Percentiles rank a stretch among this genome's conserved stretches.
Conservation (phyloP, 2,888 invertebrate species). For the Volucella bombylans region DNA sequence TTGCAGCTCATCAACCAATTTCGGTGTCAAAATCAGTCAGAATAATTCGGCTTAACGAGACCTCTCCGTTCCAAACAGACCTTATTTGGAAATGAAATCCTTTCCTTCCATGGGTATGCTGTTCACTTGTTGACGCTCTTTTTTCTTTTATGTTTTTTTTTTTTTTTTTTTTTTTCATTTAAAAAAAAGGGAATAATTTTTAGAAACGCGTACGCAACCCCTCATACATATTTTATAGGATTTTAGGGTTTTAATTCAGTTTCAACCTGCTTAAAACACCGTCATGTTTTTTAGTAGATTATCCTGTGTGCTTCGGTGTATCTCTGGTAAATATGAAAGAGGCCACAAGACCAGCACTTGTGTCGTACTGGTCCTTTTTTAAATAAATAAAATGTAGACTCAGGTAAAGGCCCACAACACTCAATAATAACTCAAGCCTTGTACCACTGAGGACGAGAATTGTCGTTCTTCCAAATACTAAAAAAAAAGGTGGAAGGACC, state of each 20-base stretch:
- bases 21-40: too few species aligned
- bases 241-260: slow-evolving; percentile 5
- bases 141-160: not conserved
- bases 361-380: not conserved
- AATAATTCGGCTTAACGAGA: too few species aligned
- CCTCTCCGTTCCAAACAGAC: not conserved
- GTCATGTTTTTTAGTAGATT: slow-evolving; percentile 15
- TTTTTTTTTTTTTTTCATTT: too few species aligned
- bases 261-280: not conserved
- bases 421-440: slow-evolving; percentile 31
- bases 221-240: slow-evolving; percentile 21
- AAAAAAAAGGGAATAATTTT: slow-evolving; percentile 4
- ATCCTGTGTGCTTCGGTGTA: not conserved
- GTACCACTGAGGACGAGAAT: slow-evolving; percentile 17
- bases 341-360: not conserved
- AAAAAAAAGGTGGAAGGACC: not conserved
- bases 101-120: not conserved
- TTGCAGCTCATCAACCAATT: too few species aligned
- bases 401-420: slow-evolving; percentile 26
- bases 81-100: not conserved
- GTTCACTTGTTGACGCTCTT: slow-evolving; percentile 20
- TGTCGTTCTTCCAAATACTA: not conserved
- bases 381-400: slow-evolving; percentile 23
- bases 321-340: not conserved
- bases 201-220: not conserved